phyloP scores from a whole-genome alignment of 2,888 invertebrate genomes.

The Trichacis sp. region DNA sequence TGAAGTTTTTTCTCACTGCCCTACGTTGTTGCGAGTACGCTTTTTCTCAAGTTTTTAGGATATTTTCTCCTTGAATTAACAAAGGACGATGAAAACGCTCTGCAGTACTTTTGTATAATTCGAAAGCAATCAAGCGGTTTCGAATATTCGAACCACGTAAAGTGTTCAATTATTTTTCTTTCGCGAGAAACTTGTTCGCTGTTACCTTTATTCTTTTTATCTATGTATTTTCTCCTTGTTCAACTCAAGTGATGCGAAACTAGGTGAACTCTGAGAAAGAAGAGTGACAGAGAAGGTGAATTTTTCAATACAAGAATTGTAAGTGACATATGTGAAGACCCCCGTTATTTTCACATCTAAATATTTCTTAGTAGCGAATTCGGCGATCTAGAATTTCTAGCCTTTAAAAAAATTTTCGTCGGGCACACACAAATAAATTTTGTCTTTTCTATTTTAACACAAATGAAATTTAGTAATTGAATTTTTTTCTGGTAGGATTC shows the following conservation, averaged over 20 bases:
- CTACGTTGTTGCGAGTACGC: too few relatives aligned
- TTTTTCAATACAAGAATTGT: neutral
- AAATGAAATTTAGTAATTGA: neutral
- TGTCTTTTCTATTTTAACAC: too few relatives aligned
- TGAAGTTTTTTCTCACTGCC: too few relatives aligned
- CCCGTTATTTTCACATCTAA: neutral
- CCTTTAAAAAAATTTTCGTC: neutral
- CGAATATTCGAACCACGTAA: too few relatives aligned
- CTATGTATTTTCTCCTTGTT: slow-evolving; percentile 3
- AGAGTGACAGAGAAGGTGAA: neutral
- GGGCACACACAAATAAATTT: too few relatives aligned
- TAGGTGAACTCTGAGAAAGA: neutral
- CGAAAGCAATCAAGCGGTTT: too few relatives aligned
- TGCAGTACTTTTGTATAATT: too few relatives aligned
- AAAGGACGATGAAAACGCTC: too few relatives aligned
- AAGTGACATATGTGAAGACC: neutral
- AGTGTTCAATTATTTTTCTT: too few relatives aligned
- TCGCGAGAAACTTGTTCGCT: slow-evolving; percentile 21
- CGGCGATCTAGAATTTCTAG: neutral
- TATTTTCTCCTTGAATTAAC: too few relatives aligned
- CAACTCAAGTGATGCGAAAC: slow-evolving; percentile 5
- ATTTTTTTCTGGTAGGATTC: neutral
- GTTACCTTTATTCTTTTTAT: slow-evolving; percentile 9
- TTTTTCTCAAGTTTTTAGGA: too few relatives aligned
- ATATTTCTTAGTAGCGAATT: neutral